These are phyloP conservation scores for Gastrophryne carolinensis DNA, from an alignment of 2,797 vertebrate species.

Conservation along the genomic window DNA sequence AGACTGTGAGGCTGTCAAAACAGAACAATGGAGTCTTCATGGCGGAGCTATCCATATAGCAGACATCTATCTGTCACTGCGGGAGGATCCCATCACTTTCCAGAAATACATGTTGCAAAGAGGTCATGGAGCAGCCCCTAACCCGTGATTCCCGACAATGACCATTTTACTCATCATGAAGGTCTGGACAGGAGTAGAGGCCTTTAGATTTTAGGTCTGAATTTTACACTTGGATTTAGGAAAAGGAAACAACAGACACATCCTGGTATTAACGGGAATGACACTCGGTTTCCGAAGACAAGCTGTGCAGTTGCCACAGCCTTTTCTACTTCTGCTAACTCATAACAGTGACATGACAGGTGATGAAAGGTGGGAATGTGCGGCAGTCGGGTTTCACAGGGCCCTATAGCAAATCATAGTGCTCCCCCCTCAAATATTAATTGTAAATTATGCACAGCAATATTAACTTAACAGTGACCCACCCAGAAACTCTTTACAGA, in stretches of 20 bases:
- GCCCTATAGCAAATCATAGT: too few relatives aligned
- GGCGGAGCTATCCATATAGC: too few relatives aligned
- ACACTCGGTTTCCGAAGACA: slow-evolving; percentile 30
- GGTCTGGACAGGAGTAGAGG: slow-evolving; percentile 6
- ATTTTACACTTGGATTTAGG: slow-evolving; percentile 8
- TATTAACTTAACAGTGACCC: too few relatives aligned
- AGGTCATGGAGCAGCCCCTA: slow-evolving; percentile 40
- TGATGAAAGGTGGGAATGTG: not conserved
- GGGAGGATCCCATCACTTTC: not conserved
- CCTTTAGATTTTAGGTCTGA: not conserved
- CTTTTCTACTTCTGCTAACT: not conserved
- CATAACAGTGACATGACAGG: not conserved
- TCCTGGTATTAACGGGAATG: slow-evolving; percentile 41
- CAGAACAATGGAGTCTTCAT: too few relatives aligned
- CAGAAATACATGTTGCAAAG: not conserved
- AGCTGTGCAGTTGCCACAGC: not conserved
- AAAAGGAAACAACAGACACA: slow-evolving; percentile 43
- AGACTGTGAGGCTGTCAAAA: too few relatives aligned
- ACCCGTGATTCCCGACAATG: slow-evolving; percentile 11
- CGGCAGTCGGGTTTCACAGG: too few relatives aligned
- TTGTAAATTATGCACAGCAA: too few relatives aligned
- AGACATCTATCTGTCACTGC: not conserved
- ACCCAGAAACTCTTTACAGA: too few relatives aligned
- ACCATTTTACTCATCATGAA: slow-evolving; percentile 37
- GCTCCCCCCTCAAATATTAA: too few relatives aligned